Percentiles rank a stretch among this genome's conserved stretches.
Conservation (phyloP, 2,113 vertebrate genomes). For the Caranx ignobilis region DNA sequence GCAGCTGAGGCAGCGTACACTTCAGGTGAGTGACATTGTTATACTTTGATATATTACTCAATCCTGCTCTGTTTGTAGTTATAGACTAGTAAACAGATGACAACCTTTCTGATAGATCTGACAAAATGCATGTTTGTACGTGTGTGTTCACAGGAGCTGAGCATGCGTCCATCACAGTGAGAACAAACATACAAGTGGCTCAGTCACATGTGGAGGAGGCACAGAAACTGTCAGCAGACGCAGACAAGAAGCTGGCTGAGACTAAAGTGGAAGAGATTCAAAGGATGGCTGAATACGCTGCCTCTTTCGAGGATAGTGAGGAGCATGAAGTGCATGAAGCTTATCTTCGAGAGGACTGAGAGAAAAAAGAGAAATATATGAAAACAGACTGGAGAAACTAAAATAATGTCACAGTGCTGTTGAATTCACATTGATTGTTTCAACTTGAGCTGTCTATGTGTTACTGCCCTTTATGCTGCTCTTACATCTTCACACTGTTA, state of each 20-base stretch:
- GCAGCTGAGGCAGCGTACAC: slow-evolving; percentile 79
- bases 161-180: slow-evolving; percentile 87
- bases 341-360: slow-evolving; percentile 85
- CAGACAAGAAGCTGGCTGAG: slow-evolving; percentile 92
- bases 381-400: not conserved
- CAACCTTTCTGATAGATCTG: not conserved
- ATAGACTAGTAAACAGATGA: not conserved
- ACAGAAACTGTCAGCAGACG: slow-evolving; percentile 86
- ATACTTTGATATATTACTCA: not conserved
- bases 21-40: slow-evolving; percentile 72
- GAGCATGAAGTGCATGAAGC: slow-evolving; percentile 82
- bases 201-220: slow-evolving; percentile 90
- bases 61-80: not conserved
- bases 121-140: slow-evolving; percentile 12
- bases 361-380: not conserved
- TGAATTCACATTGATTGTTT: slow-evolving; percentile 16
- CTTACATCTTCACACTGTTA: not conserved
- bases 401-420: not conserved
- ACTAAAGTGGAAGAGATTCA: slow-evolving; percentile 89
- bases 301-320: slow-evolving; percentile 65
- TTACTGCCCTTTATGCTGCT: not conserved
- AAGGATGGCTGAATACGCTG: slow-evolving; percentile 82
- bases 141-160: slow-evolving; percentile 87
- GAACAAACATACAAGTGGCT: slow-evolving; percentile 89
- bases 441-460: not conserved